Evolutionary conservation across 2,888 invertebrate genomes (phyloP).

Genomic region (Mesodorylaimus sp.): DNA sequence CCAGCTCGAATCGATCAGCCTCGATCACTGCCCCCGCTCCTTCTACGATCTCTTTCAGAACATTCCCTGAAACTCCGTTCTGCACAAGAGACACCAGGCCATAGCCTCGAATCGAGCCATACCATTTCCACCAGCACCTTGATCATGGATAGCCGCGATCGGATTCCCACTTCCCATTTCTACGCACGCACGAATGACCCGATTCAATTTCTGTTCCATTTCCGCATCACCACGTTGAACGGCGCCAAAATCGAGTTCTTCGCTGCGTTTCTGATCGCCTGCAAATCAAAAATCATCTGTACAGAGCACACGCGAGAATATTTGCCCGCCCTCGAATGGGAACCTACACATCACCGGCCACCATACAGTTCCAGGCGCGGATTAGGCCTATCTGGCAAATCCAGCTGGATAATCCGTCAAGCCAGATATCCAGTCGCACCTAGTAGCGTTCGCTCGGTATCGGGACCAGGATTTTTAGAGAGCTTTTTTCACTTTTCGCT

Average conservation of each 20-base stretch:
- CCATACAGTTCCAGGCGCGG: not conserved
- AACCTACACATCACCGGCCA: not conserved
- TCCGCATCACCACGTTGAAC: slow-evolving; percentile 91
- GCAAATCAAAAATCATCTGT: slow-evolving; percentile 46
- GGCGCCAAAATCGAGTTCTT: slow-evolving; percentile 71
- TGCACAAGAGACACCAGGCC: slow-evolving; percentile 1
- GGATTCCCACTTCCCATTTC: slow-evolving; percentile 66
- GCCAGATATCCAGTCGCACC: no score
- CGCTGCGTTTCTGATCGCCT: slow-evolving; percentile 56
- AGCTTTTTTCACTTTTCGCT: no score
- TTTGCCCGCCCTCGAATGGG: no score
- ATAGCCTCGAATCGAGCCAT: slow-evolving; percentile 4
- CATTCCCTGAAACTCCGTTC: slow-evolving; percentile 51
- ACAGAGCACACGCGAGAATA: no score
- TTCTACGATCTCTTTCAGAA: slow-evolving; percentile 84
- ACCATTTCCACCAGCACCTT: slow-evolving; percentile 81
- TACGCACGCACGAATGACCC: slow-evolving; percentile 73
- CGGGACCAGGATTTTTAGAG: no score
- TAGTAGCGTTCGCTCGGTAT: no score
- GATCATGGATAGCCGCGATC: slow-evolving; percentile 86
- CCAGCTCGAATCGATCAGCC: slow-evolving; percentile 63
- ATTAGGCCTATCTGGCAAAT: no score
- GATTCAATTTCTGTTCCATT: slow-evolving; percentile 92
- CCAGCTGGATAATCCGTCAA: no score
- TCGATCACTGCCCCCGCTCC: slow-evolving; percentile 80